Evolutionary conservation across 2,888 invertebrate species (phyloP).

Genomic region (Bombylius major): DNA sequence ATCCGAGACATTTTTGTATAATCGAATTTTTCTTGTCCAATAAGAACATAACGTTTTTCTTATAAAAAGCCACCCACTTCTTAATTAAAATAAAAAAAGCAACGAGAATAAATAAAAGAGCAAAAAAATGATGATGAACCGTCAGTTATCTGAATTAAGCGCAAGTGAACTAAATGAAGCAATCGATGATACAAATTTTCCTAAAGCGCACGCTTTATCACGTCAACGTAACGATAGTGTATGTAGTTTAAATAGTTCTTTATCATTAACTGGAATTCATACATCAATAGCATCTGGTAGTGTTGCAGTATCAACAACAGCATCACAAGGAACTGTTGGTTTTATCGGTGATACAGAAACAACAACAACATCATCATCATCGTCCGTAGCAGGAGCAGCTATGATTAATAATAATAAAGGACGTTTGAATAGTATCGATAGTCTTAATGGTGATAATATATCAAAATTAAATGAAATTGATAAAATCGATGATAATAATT

Average conservation of each 20-base stretch:
- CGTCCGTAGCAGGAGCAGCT: not conserved
- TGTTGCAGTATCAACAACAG: not conserved
- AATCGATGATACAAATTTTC: constrained; percentile 37
- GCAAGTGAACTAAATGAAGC: constrained; percentile 36
- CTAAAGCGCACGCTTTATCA: constrained; percentile 33
- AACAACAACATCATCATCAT: not conserved
- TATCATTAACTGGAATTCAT: not conserved
- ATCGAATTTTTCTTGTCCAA: too few relatives aligned
- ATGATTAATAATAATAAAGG: not conserved
- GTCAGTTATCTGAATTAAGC: constrained; percentile 24
- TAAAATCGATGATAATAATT: not conserved
- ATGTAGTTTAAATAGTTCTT: constrained; percentile 20
- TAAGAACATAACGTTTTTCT: too few relatives aligned
- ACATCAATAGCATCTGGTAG: not conserved
- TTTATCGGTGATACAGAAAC: not conserved
- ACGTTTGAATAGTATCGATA: not conserved
- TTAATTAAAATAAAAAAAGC: too few relatives aligned
- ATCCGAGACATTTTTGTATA: too few relatives aligned
- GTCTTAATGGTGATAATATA: constrained; percentile 1
- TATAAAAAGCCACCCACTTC: too few relatives aligned
- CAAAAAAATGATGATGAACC: not conserved
- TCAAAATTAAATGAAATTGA: not conserved
- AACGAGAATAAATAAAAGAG: too few relatives aligned
- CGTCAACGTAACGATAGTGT: constrained; percentile 35
- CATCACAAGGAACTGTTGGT: not conserved